phyloP scores from a whole-genome alignment of 2,797 vertebrate genomes.

The Siniperca obscura region DNA sequence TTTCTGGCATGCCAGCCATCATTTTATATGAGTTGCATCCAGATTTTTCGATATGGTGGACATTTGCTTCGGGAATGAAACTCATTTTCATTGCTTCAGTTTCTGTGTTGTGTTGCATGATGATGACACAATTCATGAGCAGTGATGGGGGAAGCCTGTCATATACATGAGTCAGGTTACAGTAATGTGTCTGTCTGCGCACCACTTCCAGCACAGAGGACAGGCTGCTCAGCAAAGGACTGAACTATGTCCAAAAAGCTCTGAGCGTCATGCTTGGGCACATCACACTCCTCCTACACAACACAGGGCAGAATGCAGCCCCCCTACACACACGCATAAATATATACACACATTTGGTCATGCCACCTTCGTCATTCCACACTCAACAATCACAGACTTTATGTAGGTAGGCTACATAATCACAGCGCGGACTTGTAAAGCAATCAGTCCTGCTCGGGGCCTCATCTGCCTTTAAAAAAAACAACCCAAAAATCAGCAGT shows the following conservation, averaged over 20 bases:
- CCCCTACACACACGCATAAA: slow-evolving; percentile 36
- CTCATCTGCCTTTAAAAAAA: slow-evolving; percentile 32
- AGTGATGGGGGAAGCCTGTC: slow-evolving; percentile 61
- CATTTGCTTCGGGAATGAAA: background rate
- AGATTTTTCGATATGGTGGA: slow-evolving; percentile 33
- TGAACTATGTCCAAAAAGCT: slow-evolving; percentile 71
- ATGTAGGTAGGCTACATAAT: slow-evolving; percentile 50
- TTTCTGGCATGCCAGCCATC: slow-evolving; percentile 5
- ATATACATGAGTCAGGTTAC: slow-evolving; percentile 70
- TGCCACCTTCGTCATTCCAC: slow-evolving; percentile 46
- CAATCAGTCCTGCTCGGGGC: slow-evolving; percentile 23
- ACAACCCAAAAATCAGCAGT: slow-evolving; percentile 31
- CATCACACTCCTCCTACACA: slow-evolving; percentile 79
- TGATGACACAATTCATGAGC: slow-evolving; percentile 43
- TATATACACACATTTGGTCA: slow-evolving; percentile 57
- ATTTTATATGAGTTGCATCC: background rate
- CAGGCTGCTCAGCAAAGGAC: slow-evolving; percentile 64
- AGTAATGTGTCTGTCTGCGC: slow-evolving; percentile 61
- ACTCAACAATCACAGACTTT: slow-evolving; percentile 54
- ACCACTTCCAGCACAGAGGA: slow-evolving; percentile 55
- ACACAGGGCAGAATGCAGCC: slow-evolving; percentile 67
- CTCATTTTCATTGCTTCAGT: background rate
- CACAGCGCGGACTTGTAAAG: slow-evolving; percentile 25
- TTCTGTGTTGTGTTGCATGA: background rate
- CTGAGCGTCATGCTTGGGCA: slow-evolving; percentile 70